Evolutionary conservation across 2,797 vertebrate genomes (phyloP).

Genomic region (Crocodylus rhombifer): DNA sequence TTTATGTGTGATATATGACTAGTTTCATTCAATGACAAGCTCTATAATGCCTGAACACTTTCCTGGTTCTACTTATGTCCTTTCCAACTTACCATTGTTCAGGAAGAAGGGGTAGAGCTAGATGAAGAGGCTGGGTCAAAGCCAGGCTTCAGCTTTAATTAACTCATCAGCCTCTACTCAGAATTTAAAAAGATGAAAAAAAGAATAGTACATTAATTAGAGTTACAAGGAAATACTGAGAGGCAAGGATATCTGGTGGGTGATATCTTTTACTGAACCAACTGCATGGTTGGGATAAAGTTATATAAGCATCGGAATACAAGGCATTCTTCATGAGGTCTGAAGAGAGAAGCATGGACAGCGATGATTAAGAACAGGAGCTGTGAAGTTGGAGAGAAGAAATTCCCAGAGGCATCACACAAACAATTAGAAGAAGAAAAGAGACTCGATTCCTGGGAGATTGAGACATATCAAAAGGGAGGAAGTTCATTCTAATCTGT

Average conservation of each 20-base stretch:
- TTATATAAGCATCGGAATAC: too few relatives aligned
- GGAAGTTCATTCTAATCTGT: too few relatives aligned
- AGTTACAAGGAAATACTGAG: background rate
- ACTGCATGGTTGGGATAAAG: too few relatives aligned
- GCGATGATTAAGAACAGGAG: too few relatives aligned
- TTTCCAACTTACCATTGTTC: background rate
- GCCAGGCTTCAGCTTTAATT: constrained; percentile 4
- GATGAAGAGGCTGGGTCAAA: constrained; percentile 12
- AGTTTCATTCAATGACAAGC: background rate
- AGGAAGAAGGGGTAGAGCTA: background rate
- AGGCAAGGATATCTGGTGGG: background rate
- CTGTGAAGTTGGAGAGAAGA: too few relatives aligned
- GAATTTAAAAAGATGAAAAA: background rate
- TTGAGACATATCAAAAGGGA: too few relatives aligned
- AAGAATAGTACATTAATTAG: background rate
- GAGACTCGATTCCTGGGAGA: too few relatives aligned
- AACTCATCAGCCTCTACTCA: background rate
- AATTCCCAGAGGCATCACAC: too few relatives aligned
- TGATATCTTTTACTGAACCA: too few relatives aligned
- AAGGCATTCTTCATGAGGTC: too few relatives aligned
- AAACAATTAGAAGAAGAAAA: too few relatives aligned
- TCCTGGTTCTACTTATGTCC: background rate
- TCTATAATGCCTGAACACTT: background rate
- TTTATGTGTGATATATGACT: background rate
- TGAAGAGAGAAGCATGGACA: too few relatives aligned